A percentile compares a stretch with the other conserved stretches of the same genome.
Conservation (phyloP, 2,113 vertebrate genomes). For the Hemichromis elongatus region DNA sequence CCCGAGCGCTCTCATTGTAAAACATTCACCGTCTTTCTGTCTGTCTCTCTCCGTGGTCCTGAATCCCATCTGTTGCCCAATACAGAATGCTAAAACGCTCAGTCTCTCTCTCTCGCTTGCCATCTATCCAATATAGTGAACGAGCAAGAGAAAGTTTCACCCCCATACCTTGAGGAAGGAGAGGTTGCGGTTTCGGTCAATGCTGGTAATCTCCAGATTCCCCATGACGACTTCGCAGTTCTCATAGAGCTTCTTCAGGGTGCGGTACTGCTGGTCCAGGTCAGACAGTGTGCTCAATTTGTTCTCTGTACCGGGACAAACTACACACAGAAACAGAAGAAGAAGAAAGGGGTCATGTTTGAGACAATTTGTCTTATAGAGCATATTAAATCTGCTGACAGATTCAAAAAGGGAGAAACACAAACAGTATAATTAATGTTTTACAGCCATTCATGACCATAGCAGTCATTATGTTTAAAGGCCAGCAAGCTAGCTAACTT, state of each 20-base stretch:
- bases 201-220: slow-evolving; percentile 97
- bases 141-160: rapidly evolving
- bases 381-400: not conserved
- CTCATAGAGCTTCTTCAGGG: slow-evolving; percentile 93
- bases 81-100: not conserved
- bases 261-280: slow-evolving; percentile 93
- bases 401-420: not conserved
- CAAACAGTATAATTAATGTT: not conserved
- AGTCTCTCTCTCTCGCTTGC: not conserved
- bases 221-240: slow-evolving; percentile 99
- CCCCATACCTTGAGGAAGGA: slow-evolving; percentile 86
- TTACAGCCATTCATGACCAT: not conserved
- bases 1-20: not conserved
- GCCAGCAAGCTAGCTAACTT: not conserved
- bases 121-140: not conserved
- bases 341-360: not conserved
- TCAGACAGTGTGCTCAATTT: slow-evolving; percentile 97
- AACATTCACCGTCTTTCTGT: not conserved
- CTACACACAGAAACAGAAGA: slow-evolving; percentile 57
- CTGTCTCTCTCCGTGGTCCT: not conserved
- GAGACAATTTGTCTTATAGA: not conserved
- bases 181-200: slow-evolving; percentile 91
- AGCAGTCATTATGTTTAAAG: not conserved
- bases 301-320: slow-evolving; percentile 94
- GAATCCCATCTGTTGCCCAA: not conserved